Base-by-base conservation (phyloP, 1,140 invertebrate species). In the Eulimnadia texana region DNA sequence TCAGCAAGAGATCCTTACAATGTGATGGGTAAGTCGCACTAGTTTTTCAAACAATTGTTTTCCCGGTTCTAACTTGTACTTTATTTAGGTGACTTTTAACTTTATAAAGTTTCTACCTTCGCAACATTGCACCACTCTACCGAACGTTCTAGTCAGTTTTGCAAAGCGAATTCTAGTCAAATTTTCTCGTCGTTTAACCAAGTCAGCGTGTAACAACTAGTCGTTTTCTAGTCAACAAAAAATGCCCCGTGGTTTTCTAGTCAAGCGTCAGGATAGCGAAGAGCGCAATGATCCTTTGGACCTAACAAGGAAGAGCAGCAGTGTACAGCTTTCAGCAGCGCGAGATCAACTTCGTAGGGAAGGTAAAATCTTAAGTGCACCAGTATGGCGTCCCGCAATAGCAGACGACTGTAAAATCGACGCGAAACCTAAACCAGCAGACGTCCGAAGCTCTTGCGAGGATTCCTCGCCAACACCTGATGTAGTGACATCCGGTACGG, bases 401-500 rank as follows among this genome's bases (percentile, higher is more conserved):
- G 33, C 33, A 6, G 33, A 42, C 33, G 33, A 42, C 16, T 42
- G 6, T 42, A 42, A 42, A 16, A 42, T 9, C 33, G 33, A 42
- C 6, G 16, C 33, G 6, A 42, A 42, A 6, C 6, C 33, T 9
- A 42, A 42, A 42, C 6, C 33, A 9, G 6, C 33, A 42, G 33
- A 16, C 6, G 16, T 9, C 33, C 16, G 33, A 6, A 42, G 33
- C 33, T 16, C 33, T 42, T 42, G 33, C 16, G 33, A 16, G 33
- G 33, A 42, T 42, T 42, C 33, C 16, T 16, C 33, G 6, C 6
- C 28, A 33, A 33, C 55, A 57, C 61, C 61, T 58, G 61, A 51
- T 28, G 50, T 33, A 19, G 6, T 42, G 16, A 16, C 33, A 42
- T 42, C 33, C 33, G 33, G 33, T 42, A 16, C 33, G 33, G 33